Percentiles rank a stretch among this genome's conserved stretches.
phyloP scores from a whole-genome alignment of 2,113 vertebrate species.

The Heliornis fulica region DNA sequence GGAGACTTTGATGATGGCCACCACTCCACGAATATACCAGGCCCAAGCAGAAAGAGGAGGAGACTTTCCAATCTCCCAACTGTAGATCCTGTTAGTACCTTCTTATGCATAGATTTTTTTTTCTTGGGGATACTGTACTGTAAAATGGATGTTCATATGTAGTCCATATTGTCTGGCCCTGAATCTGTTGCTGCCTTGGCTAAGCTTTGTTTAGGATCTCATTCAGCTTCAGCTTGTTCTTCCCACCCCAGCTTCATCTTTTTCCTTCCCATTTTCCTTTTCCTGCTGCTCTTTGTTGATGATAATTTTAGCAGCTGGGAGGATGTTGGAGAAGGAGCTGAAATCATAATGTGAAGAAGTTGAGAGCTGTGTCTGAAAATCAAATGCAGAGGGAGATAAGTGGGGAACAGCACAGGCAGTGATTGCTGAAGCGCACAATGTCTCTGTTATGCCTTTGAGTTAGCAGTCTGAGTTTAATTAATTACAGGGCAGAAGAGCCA shows the following conservation, averaged over 20 bases:
- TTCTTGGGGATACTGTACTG: background rate
- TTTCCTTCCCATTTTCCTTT: background rate
- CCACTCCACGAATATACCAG: conserved; percentile 84
- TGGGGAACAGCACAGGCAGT: background rate
- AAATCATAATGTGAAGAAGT: background rate
- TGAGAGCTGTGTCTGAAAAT: background rate
- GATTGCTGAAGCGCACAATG: background rate
- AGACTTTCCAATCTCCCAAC: conserved; percentile 91
- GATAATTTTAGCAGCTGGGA: background rate
- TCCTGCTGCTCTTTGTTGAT: background rate
- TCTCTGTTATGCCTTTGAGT: background rate
- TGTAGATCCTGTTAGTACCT: conserved; percentile 93
- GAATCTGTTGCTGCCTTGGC: background rate
- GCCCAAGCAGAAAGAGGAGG: conserved; percentile 91
- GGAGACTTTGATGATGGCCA: conserved; percentile 96
- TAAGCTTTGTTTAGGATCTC: background rate
- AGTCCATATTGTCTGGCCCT: fast-evolving
- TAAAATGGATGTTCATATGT: background rate
- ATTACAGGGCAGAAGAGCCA: background rate
- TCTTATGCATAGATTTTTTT: background rate
- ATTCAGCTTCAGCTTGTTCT: background rate
- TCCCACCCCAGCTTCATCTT: background rate
- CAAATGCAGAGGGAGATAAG: background rate
- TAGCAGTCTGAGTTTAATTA: background rate
- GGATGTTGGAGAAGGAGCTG: background rate